Percentiles rank a stretch among this genome's conserved stretches.
phyloP scores from a whole-genome alignment of 2,797 vertebrate species.

The Benthosema pterotum region DNA sequence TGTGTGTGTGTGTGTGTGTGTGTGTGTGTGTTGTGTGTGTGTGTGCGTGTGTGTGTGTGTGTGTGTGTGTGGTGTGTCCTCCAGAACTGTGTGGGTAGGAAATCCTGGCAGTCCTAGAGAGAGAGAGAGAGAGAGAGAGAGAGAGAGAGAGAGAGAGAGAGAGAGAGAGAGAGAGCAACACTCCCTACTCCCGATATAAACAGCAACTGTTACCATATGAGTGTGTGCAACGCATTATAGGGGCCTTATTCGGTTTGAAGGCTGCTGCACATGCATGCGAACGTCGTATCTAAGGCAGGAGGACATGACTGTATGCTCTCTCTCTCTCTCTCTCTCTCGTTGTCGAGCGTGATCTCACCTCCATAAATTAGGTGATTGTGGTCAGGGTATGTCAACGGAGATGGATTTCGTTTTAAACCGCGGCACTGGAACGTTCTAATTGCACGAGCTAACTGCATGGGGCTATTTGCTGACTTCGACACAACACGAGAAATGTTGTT shows the following conservation, averaged over 20 bases:
- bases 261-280: slow-evolving; percentile 5
- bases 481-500: slow-evolving; percentile 27
- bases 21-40: too few species aligned
- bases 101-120: slow-evolving; percentile 42
- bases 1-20: too few species aligned
- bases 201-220: slow-evolving; percentile 50
- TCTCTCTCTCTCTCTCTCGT: slow-evolving; percentile 14
- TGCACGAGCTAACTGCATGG: slow-evolving; percentile 55
- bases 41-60: too few species aligned
- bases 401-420: slow-evolving; percentile 29
- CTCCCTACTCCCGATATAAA: slow-evolving; percentile 42
- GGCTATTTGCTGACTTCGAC: slow-evolving; percentile 43
- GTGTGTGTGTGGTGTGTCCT: too few species aligned
- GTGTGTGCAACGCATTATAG: background rate
- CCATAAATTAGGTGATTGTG: slow-evolving; percentile 41
- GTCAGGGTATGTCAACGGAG: slow-evolving; percentile 33
- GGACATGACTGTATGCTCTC: slow-evolving; percentile 8
- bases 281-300: slow-evolving; percentile 5
- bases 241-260: background rate
- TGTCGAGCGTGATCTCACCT: slow-evolving; percentile 45
- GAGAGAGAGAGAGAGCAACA: slow-evolving; percentile 35
- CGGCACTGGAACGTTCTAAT: slow-evolving; percentile 49
- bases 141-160: too few species aligned
- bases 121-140: too few species aligned
- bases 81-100: slow-evolving; percentile 20